phyloP scores from a whole-genome alignment of 37 sponge, comb jelly and placozoan species.

The Cliona cf. orientalis region DNA sequence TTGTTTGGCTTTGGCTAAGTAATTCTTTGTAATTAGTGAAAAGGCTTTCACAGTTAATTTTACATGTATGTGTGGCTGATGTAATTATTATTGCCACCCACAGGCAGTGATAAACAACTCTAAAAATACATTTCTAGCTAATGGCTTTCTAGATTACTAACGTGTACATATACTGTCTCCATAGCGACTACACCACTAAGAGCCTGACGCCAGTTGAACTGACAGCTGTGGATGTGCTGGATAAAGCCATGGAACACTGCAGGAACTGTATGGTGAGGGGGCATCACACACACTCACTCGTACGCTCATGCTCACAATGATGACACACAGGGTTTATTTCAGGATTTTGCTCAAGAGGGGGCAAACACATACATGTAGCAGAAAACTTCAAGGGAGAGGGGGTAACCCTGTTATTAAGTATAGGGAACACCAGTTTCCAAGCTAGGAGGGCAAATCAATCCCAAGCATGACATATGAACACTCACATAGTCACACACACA shows the following conservation, averaged over 20 bases:
- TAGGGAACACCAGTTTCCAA: too few species aligned
- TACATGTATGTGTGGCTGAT: not conserved
- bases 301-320: not conserved
- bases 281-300: not conserved
- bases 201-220: conserved; percentile 29
- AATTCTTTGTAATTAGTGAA: too few species aligned
- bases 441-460: too few species aligned
- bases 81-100: not conserved
- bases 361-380: too few species aligned
- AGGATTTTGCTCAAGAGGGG: too few species aligned
- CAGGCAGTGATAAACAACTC: not conserved
- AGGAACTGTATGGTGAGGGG: conserved; percentile 28
- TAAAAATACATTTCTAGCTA: not conserved
- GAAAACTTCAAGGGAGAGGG: too few species aligned
- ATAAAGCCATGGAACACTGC: conserved; percentile 26
- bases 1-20: too few species aligned
- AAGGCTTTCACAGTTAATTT: too few species aligned
- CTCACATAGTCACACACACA: too few species aligned
- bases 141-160: not conserved
- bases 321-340: not conserved
- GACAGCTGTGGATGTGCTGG: conserved; percentile 38
- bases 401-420: too few species aligned
- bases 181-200: conserved; percentile 44
- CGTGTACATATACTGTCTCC: not conserved
- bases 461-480: too few species aligned